phyloP scores from a whole-genome alignment of 53 echinoderm and acorn worm species.

The Temnopleurus reevesii region DNA sequence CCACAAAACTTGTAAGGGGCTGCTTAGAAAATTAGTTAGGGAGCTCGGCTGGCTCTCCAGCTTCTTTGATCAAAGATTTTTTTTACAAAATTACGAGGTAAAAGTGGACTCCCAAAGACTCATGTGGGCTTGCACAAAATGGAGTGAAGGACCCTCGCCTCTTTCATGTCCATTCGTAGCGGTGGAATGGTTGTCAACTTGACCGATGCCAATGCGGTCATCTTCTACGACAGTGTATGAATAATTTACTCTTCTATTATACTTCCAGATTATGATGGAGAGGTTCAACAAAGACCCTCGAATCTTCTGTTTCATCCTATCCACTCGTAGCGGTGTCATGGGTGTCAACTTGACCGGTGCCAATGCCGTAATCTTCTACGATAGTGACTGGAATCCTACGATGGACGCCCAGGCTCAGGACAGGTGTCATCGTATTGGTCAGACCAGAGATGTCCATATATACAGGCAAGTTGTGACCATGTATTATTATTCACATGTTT shows the following conservation, averaged over 20 bases:
- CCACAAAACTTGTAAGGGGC: too few relatives aligned
- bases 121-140: too few relatives aligned
- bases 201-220: conserved; percentile 94
- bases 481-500: too few relatives aligned
- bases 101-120: too few relatives aligned
- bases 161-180: conserved; percentile 97
- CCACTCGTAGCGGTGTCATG: conserved; percentile 92
- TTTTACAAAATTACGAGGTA: too few relatives aligned
- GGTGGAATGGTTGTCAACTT: conserved; percentile 93
- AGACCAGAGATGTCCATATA: conserved; percentile 98
- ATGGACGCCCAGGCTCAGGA: conserved; percentile 99
- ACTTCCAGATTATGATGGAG: conserved; percentile 87
- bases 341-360: conserved; percentile 97
- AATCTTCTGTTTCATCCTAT: conserved; percentile 98
- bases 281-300: conserved; percentile 95
- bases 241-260: too few relatives aligned
- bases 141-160: conserved; percentile 96
- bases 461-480: conserved; percentile 73
- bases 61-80: too few relatives aligned
- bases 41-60: too few relatives aligned
- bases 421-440: conserved; percentile 96
- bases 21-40: too few relatives aligned
- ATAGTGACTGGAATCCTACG: conserved; percentile 99
- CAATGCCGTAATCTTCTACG: conserved; percentile 97
- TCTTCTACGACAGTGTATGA: conserved; percentile 99